Evolutionary conservation across 2,888 invertebrate genomes (phyloP).

Genomic region (Darwinula stevensoni): DNA sequence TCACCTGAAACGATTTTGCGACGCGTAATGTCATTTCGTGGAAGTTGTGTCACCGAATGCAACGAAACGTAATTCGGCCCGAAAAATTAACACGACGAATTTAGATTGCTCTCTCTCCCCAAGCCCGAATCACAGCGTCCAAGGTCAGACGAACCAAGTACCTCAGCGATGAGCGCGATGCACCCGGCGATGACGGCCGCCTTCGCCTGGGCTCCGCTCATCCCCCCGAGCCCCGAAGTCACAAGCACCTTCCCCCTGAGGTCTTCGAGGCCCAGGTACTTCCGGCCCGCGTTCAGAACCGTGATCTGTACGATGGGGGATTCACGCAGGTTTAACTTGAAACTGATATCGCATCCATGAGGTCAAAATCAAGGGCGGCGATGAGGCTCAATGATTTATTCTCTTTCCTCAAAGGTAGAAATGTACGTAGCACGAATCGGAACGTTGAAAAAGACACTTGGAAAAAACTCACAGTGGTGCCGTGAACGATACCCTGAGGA

Average conservation of each 20-base stretch:
- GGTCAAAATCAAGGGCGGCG: too few relatives aligned
- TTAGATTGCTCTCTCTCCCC: too few relatives aligned
- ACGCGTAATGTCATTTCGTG: too few relatives aligned
- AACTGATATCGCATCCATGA: too few relatives aligned
- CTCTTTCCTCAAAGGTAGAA: too few relatives aligned
- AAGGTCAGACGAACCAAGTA: conserved; percentile 10
- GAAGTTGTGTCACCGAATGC: too few relatives aligned
- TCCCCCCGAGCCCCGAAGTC: conserved; percentile 27
- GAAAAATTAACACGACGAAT: too few relatives aligned
- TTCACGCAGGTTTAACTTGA: neutral
- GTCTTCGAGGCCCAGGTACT: conserved; percentile 19
- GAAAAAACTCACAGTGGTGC: conserved; percentile 23
- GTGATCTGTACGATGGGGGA: conserved; percentile 25
- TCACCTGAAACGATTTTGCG: conserved; percentile 18
- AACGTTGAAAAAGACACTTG: too few relatives aligned
- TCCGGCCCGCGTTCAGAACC: conserved; percentile 26
- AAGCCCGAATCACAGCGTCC: too few relatives aligned
- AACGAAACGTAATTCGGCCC: too few relatives aligned
- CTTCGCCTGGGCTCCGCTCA: conserved; percentile 31
- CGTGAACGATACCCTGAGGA: conserved; percentile 31
- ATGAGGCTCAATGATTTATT: too few relatives aligned
- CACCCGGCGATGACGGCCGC: conserved; percentile 28
- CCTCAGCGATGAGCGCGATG: conserved; percentile 28
- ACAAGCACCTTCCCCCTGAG: conserved; percentile 24
- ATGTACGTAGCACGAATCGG: too few relatives aligned